These are phyloP conservation scores for Peribatodes rhomboidaria DNA, from an alignment of 2,888 invertebrate species.

Conservation along the genomic window DNA sequence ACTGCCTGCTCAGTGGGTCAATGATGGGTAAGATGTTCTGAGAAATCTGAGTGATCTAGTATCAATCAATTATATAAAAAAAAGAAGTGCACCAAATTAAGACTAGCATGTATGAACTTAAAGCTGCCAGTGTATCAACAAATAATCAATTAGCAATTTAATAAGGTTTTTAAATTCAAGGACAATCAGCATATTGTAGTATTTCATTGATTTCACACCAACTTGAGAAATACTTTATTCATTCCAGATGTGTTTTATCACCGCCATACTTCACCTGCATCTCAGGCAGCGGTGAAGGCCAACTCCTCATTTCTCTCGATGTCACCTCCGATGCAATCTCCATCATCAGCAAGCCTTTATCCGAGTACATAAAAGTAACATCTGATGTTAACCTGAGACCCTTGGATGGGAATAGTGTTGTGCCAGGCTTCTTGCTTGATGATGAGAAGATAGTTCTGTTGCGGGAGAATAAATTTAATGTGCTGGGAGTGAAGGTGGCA, in stretches of 20 bases:
- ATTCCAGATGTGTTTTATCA: slow-evolving; percentile 88
- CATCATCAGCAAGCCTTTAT: slow-evolving; percentile 79
- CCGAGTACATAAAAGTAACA: slow-evolving; percentile 58
- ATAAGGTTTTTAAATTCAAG: too few relatives aligned
- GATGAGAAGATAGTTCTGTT: slow-evolving; percentile 73
- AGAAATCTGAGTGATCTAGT: too few relatives aligned
- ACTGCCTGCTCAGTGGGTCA: slow-evolving; percentile 88
- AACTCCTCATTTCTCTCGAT: slow-evolving; percentile 88
- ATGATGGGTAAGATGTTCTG: slow-evolving; percentile 67
- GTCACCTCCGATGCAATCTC: slow-evolving; percentile 84
- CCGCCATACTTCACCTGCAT: slow-evolving; percentile 89
- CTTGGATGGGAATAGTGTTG: slow-evolving; percentile 65
- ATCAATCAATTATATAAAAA: too few relatives aligned
- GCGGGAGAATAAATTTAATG: slow-evolving; percentile 67
- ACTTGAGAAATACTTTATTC: too few relatives aligned
- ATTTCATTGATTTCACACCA: too few relatives aligned
- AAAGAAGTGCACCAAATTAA: too few relatives aligned
- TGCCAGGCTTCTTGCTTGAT: slow-evolving; percentile 75
- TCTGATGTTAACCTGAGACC: slow-evolving; percentile 61
- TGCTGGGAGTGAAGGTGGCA: slow-evolving; percentile 57
- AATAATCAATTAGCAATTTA: too few relatives aligned
- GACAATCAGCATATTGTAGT: too few relatives aligned
- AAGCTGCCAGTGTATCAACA: too few relatives aligned
- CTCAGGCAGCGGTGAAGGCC: slow-evolving; percentile 76
- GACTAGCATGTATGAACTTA: too few relatives aligned